Conservation (phyloP, 2,797 vertebrate species). For the Ataeniobius toweri region DNA sequence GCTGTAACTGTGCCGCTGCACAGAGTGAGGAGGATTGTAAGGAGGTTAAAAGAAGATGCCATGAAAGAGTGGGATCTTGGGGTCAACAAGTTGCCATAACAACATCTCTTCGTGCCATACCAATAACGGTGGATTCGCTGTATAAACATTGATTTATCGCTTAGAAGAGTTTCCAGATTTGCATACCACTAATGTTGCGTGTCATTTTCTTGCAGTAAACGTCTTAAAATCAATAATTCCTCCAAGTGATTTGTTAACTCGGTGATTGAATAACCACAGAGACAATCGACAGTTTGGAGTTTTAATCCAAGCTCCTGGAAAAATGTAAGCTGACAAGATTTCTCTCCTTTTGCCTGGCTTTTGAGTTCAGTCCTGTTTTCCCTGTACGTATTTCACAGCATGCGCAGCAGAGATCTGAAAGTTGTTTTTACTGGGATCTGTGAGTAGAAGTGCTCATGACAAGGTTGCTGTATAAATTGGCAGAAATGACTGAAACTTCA, state of each 20-base stretch:
- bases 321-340: neutral
- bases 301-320: neutral
- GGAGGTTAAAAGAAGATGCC: neutral
- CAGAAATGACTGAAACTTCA: neutral
- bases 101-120: neutral
- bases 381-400: neutral
- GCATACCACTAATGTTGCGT: neutral
- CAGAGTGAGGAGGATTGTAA: neutral
- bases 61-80: neutral
- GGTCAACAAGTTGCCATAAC: neutral
- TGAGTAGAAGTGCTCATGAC: neutral
- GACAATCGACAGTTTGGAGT: neutral
- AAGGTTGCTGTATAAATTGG: neutral
- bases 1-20: neutral
- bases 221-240: neutral
- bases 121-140: too few species aligned
- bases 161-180: neutral
- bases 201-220: too few species aligned
- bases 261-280: too few species aligned
- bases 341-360: neutral
- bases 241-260: neutral
- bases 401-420: too few species aligned
- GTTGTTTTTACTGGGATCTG: neutral
- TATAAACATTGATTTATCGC: neutral
- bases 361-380: neutral